Evolutionary conservation across 2,113 vertebrate species (phyloP).

Genomic region (Fulica atra): DNA sequence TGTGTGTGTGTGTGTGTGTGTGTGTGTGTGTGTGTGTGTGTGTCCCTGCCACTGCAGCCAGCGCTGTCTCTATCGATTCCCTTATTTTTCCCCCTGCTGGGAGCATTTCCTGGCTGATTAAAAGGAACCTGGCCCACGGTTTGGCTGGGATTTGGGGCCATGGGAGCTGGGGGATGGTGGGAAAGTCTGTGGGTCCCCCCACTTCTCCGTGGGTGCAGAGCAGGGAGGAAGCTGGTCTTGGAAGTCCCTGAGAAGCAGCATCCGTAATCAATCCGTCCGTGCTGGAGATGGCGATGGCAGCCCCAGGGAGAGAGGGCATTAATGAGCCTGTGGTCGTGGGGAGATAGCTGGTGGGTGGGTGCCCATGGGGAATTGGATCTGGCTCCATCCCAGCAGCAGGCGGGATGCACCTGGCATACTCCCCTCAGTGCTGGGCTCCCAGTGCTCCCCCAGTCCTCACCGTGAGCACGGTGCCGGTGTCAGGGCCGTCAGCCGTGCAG

Average conservation of each 20-base stretch:
- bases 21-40: background rate
- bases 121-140: background rate
- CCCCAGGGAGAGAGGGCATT: background rate
- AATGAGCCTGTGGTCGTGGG: accelerated
- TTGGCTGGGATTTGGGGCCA: background rate
- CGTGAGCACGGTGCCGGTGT: accelerated
- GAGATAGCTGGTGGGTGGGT: background rate
- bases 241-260: background rate
- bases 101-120: background rate
- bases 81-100: background rate
- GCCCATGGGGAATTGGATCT: background rate
- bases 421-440: background rate
- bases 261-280: background rate
- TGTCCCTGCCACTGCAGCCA: background rate
- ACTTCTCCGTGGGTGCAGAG: background rate
- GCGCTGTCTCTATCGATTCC: background rate
- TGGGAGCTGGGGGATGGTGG: background rate
- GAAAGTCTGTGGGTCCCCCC: background rate
- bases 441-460: accelerated
- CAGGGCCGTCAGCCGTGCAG: background rate
- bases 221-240: accelerated
- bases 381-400: background rate
- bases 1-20: no score
- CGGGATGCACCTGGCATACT: background rate
- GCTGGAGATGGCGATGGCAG: background rate